These are phyloP conservation scores for Anthoscopus minutus DNA, from an alignment of 2,113 vertebrate genomes.

Conservation along the genomic window DNA sequence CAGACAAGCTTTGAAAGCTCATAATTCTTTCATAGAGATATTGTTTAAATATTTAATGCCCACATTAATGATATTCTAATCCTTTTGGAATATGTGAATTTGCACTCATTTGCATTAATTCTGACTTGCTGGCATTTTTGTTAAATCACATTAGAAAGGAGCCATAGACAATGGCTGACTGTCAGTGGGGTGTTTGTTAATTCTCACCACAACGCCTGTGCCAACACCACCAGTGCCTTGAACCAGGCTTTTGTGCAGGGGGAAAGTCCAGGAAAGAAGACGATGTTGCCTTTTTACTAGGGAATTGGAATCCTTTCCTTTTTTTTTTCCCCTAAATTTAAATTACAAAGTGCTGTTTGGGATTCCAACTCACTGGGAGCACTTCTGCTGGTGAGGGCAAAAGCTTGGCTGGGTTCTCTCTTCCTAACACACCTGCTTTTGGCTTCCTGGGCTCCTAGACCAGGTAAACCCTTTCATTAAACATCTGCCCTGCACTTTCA, in stretches of 20 bases:
- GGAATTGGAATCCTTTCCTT: not conserved
- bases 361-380: not conserved
- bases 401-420: not conserved
- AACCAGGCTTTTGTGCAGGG: not conserved
- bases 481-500: not conserved
- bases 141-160: not conserved
- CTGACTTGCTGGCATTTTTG: not conserved
- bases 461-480: not conserved
- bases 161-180: not conserved
- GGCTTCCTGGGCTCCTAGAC: not conserved
- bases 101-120: constrained; percentile 57
- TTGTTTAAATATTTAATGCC: constrained; percentile 63
- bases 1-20: not conserved
- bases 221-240: not conserved
- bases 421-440: rapidly evolving
- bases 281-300: not conserved
- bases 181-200: not conserved
- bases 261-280: not conserved
- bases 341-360: not conserved
- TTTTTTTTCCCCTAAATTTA: not conserved
- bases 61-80: constrained; percentile 51
- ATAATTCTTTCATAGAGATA: constrained; percentile 49
- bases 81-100: constrained; percentile 32
- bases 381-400: not conserved
- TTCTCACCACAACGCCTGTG: not conserved